Conservation (phyloP, 2,113 vertebrate species). For the Ivindomyrus marchei region DNA sequence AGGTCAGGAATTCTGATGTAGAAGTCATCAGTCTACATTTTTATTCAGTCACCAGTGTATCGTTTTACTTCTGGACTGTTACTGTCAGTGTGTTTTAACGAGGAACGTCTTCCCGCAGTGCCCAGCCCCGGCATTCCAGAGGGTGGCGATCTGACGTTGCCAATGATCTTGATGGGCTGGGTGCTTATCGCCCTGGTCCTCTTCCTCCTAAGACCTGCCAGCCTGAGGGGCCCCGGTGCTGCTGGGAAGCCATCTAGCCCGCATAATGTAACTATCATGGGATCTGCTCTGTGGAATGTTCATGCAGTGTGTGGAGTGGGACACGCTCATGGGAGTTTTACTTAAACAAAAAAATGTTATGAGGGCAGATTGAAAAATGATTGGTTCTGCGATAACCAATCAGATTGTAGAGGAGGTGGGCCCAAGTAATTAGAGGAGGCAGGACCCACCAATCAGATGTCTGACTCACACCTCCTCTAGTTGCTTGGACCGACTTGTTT, state of each 20-base stretch:
- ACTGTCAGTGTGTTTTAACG: neutral
- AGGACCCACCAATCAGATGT: neutral
- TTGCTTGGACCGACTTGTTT: neutral
- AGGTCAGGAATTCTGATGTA: neutral
- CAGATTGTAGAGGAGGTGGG: neutral
- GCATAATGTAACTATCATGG: slow-evolving; percentile 61
- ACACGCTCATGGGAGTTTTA: neutral
- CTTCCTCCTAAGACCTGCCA: slow-evolving; percentile 81
- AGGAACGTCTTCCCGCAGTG: slow-evolving; percentile 59
- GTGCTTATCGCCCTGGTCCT: slow-evolving; percentile 77
- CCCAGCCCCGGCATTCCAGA: slow-evolving; percentile 73
- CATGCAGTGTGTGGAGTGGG: neutral
- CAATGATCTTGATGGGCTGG: slow-evolving; percentile 90
- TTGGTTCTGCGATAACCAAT: neutral
- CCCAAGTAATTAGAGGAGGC: neutral
- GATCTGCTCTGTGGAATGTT: neutral
- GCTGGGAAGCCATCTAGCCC: slow-evolving; percentile 71
- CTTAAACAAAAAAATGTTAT: neutral
- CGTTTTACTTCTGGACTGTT: neutral
- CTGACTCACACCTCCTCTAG: neutral
- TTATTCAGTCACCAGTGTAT: neutral
- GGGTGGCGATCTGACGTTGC: slow-evolving; percentile 71
- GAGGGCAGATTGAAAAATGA: neutral
- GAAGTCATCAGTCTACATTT: neutral
- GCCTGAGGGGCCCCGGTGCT: slow-evolving; percentile 68